Conservation (phyloP, 2,888 invertebrate species). For the Hydroisotoma schaefferi region DNA sequence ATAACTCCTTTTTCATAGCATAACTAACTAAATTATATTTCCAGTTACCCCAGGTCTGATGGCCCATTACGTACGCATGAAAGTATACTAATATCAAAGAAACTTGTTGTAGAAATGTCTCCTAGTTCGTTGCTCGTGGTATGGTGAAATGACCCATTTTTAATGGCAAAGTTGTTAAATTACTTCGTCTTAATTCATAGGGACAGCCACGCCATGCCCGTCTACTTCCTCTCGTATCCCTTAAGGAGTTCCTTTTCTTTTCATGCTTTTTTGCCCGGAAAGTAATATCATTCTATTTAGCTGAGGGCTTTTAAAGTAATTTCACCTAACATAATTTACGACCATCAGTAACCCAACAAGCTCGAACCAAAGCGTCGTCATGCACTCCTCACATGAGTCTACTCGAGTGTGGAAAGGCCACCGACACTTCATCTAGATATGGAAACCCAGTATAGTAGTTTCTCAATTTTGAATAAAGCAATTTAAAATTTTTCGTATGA, state of each 20-base stretch:
- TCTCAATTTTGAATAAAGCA: not conserved
- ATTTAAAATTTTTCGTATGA: constrained; percentile 12
- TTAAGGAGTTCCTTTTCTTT: not conserved
- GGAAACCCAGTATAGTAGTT: not conserved
- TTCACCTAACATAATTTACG: constrained; percentile 10
- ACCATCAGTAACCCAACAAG: not conserved
- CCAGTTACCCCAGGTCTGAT: too few species aligned
- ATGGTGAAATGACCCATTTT: constrained; percentile 11
- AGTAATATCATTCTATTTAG: constrained; percentile 15
- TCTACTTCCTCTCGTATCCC: not conserved
- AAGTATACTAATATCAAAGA: not conserved
- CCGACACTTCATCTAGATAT: not conserved
- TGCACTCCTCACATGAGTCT: not conserved
- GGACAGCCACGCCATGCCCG: not conserved
- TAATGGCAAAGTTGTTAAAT: constrained; percentile 17
- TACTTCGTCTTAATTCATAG: constrained; percentile 9
- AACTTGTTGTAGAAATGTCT: constrained; percentile 13
- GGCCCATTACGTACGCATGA: too few species aligned
- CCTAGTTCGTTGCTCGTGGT: too few species aligned
- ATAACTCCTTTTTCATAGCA: too few species aligned
- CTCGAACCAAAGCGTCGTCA: not conserved
- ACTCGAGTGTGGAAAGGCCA: not conserved
- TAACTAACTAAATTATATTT: too few species aligned
- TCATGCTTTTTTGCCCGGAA: not conserved
- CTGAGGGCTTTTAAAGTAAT: constrained; percentile 13